A percentile compares a stretch with the other conserved stretches of the same genome.
These are phyloP conservation scores for Coregonus ussuriensis DNA, from an alignment of 2,797 vertebrate genomes.

Conservation along the genomic window DNA sequence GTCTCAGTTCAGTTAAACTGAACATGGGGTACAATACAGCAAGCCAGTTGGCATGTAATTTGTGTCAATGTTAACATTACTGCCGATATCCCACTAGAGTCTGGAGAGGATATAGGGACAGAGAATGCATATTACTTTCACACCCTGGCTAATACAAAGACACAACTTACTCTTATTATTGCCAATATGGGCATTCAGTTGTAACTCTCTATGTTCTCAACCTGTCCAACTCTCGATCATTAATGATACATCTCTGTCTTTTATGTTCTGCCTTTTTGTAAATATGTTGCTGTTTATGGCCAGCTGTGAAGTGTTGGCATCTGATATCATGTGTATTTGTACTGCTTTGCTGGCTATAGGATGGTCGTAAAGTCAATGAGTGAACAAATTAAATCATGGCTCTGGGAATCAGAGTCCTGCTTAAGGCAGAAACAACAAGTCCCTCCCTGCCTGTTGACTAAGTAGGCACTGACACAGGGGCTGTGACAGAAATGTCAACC, in stretches of 20 bases:
- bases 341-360: slow-evolving; percentile 37
- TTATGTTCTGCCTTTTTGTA: slow-evolving; percentile 16
- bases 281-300: neutral
- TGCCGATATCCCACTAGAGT: slow-evolving; percentile 42
- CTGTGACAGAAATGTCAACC: too few species aligned
- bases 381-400: slow-evolving; percentile 49
- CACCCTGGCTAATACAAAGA: slow-evolving; percentile 36
- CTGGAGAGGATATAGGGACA: slow-evolving; percentile 34
- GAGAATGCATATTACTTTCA: slow-evolving; percentile 28
- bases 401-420: slow-evolving; percentile 25
- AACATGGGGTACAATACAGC: slow-evolving; percentile 24
- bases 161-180: slow-evolving; percentile 18
- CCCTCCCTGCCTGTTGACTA: slow-evolving; percentile 10
- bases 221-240: neutral
- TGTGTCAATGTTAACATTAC: slow-evolving; percentile 52
- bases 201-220: slow-evolving; percentile 20
- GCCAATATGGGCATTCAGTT: slow-evolving; percentile 5
- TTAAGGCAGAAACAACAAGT: too few species aligned
- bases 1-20: slow-evolving; percentile 52
- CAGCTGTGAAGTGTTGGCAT: slow-evolving; percentile 40
- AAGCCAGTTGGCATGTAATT: slow-evolving; percentile 27
- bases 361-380: slow-evolving; percentile 42
- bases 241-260: slow-evolving; percentile 32
- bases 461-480: slow-evolving; percentile 29
- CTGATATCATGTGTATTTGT: slow-evolving; percentile 25